Conservation (phyloP, 1,140 invertebrate genomes). For the Teleopsis dalmanni region DNA sequence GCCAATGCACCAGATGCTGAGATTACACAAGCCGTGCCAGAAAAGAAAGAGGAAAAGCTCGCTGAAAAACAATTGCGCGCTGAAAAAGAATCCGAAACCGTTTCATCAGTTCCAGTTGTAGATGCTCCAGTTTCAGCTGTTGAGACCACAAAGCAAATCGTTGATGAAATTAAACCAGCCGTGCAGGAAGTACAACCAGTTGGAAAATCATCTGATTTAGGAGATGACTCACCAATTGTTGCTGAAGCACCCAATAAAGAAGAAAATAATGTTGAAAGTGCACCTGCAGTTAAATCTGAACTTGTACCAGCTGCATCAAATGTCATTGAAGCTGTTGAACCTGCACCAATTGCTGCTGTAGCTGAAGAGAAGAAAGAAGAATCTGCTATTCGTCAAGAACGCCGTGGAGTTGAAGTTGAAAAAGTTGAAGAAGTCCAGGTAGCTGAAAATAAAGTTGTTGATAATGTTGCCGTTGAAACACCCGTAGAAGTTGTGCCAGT, state of each 20-base stretch:
- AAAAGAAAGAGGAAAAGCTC: slow-evolving; percentile 11
- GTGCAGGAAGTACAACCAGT: slow-evolving; percentile 3
- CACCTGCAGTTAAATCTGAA: slow-evolving; percentile 19
- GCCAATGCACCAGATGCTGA: slow-evolving; percentile 9
- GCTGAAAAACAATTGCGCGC: slow-evolving; percentile 23
- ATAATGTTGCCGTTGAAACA: slow-evolving; percentile 1
- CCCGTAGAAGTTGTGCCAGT: slow-evolving; percentile 3
- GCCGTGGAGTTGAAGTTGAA: slow-evolving; percentile 21
- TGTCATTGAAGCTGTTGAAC: slow-evolving; percentile 3
- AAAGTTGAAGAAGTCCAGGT: slow-evolving; percentile 13
- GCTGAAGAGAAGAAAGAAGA: slow-evolving; percentile 12
- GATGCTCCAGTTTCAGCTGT: slow-evolving; percentile 17
- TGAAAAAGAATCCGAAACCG: slow-evolving; percentile 24
- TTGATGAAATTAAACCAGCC: slow-evolving; percentile 21
- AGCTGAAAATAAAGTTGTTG: slow-evolving; percentile 1
- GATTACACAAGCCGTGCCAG: slow-evolving; percentile 7
- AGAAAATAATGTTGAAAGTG: slow-evolving; percentile 10
- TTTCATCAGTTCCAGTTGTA: slow-evolving; percentile 18
- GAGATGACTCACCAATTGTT: slow-evolving; percentile 10
- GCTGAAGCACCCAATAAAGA: slow-evolving; percentile 8
- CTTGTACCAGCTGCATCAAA: background rate
- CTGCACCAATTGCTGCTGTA: background rate
- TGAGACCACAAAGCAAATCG: slow-evolving; percentile 22
- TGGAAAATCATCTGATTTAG: background rate
- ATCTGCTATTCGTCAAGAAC: slow-evolving; percentile 25